Evolutionary conservation across 1,140 invertebrate genomes (phyloP).

Genomic region (Drosophila grimshawi): DNA sequence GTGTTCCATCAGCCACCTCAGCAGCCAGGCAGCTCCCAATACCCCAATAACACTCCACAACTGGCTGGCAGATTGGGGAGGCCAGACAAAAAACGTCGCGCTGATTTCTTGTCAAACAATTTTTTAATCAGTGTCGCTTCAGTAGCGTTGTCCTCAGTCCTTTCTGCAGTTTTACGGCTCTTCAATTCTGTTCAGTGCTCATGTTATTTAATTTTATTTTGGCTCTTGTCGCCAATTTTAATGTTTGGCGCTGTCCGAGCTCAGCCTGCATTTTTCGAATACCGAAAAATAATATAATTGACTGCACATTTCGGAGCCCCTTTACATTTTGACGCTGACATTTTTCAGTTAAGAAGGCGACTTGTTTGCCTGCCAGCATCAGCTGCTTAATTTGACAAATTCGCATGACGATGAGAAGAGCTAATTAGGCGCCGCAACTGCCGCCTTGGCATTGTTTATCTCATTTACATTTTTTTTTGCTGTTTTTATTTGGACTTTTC

Average conservation of each 20-base stretch:
- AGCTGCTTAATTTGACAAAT: constrained; percentile 79
- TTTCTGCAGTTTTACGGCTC: background rate
- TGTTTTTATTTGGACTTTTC: constrained; percentile 37
- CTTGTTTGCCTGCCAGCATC: constrained; percentile 39
- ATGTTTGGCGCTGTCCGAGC: constrained; percentile 35
- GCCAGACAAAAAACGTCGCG: constrained; percentile 75
- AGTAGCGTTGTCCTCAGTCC: constrained; percentile 53
- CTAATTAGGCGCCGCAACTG: constrained; percentile 68
- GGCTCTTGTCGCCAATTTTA: constrained; percentile 46
- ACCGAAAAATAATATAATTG: constrained; percentile 59
- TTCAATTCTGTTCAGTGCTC: background rate
- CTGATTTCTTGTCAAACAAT: constrained; percentile 83
- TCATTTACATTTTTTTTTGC: background rate
- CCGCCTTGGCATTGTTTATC: constrained; percentile 31
- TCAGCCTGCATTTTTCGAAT: constrained; percentile 22
- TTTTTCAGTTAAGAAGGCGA: constrained; percentile 27
- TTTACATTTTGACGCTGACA: constrained; percentile 68
- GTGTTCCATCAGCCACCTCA: constrained; percentile 1
- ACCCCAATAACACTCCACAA: background rate
- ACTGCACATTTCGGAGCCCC: constrained; percentile 67
- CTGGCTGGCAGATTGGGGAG: background rate
- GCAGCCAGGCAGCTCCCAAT: background rate
- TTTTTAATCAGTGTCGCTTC: constrained; percentile 83
- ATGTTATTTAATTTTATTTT: constrained; percentile 71
- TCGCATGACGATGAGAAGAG: constrained; percentile 66